phyloP scores from a whole-genome alignment of 1,140 invertebrate species.

The Apis mellifera region DNA sequence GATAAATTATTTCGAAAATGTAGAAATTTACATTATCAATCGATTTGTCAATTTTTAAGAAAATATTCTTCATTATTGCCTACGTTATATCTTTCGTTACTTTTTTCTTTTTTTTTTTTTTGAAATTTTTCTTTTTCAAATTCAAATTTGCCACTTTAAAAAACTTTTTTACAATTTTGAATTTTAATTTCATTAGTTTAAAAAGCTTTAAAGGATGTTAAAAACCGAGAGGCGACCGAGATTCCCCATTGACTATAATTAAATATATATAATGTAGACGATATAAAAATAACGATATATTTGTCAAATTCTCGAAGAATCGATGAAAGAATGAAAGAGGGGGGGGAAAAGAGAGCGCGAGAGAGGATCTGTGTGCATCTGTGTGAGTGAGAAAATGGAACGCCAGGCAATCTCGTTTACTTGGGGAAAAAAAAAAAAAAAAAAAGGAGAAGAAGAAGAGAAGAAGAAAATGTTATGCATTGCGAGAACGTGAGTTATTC shows the following conservation, averaged over 20 bases:
- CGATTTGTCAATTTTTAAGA: neutral
- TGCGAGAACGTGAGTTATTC: constrained; percentile 19
- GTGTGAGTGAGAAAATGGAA: neutral
- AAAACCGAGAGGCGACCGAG: neutral
- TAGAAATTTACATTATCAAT: neutral
- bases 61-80: neutral
- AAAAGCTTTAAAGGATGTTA: constrained; percentile 11
- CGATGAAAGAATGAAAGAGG: constrained; percentile 9
- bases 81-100: neutral
- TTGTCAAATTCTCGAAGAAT: constrained; percentile 4
- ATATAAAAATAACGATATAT: neutral
- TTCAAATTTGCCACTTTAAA: neutral
- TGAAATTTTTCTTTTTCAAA: neutral
- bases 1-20: neutral
- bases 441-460: neutral
- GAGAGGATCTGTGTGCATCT: neutral
- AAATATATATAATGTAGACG: neutral
- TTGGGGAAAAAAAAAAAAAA: neutral
- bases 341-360: neutral
- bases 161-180: neutral
- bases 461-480: constrained; percentile 30
- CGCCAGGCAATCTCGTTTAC: constrained; percentile 26
- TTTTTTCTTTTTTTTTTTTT: neutral
- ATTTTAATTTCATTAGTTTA: neutral
- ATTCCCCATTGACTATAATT: neutral